phyloP scores from a whole-genome alignment of 2,797 vertebrate species.

The Craterocephalus amniculus region DNA sequence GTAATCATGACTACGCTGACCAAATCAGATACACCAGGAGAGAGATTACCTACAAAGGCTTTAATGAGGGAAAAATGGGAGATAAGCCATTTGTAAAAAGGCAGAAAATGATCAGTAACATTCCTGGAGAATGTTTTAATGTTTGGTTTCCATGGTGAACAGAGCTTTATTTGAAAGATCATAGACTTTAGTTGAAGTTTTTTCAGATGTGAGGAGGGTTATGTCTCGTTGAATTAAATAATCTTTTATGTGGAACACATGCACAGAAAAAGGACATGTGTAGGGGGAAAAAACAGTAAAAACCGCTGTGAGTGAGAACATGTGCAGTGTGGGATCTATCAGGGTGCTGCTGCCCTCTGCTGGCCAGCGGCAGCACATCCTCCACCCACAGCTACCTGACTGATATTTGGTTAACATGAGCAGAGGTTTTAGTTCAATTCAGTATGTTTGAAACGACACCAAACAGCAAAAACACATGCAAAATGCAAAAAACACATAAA shows the following conservation, averaged over 20 bases:
- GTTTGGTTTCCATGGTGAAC: neutral
- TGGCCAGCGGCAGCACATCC: neutral
- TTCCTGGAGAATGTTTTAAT: neutral
- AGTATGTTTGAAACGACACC: too few species aligned
- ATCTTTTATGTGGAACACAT: neutral
- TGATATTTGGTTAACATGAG: too few species aligned
- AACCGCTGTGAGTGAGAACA: too few species aligned
- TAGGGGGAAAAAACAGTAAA: too few species aligned
- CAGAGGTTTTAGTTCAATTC: too few species aligned
- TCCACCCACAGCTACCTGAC: neutral
- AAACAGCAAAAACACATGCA: too few species aligned
- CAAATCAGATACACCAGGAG: neutral
- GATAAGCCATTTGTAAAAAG: neutral
- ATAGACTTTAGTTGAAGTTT: neutral
- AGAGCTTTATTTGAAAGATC: accelerated
- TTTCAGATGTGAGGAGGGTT: neutral
- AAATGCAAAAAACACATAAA: too few species aligned
- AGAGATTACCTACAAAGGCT: neutral
- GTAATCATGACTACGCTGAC: neutral
- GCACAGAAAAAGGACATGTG: neutral
- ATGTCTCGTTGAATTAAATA: neutral
- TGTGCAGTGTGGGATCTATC: neutral
- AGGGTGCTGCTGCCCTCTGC: slow-evolving; percentile 52
- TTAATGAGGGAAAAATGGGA: neutral
- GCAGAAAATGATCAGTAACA: neutral